Base-by-base conservation (phyloP, 2,888 invertebrate genomes). In the Latrodectus elegans region DNA sequence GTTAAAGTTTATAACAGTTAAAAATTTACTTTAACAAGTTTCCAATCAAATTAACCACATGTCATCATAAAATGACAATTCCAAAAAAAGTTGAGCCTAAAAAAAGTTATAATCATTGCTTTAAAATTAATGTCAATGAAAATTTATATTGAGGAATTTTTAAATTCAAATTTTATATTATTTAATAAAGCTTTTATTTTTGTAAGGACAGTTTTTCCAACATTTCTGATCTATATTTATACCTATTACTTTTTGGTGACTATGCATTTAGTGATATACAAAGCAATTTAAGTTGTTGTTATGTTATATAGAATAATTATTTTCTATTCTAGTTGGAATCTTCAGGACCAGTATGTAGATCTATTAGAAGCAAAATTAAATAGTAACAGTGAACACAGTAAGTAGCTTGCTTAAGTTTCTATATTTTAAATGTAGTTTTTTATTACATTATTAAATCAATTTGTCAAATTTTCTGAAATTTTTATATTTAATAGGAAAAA, bases 341-440 rank as follows among this genome's bases (percentile, higher is more conserved):
- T 94, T 92, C 95, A 95, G 94, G 95, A 95, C 93, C 94, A 94
- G 92, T 96, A 95, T 94, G 94, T 95, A 93, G 95, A 95, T 92
- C 94, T 94, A 92, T 94, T 96, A 93, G 95, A 96, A 94, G 93
- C 75, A n/a, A 88, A 83, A 70, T 55, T 73, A 38, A 90, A 90
- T 75, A 89, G 89, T 75, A 88, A 76, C 26, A 89, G 85, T 64
- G 89, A 90, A 55, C 89, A 88, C 82, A 77, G 90, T 90, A 79
- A 89, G 89, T 90, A 38, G 38, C 4, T 55, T 65, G 38, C 4
- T 55, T 65, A 22, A 68, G 22, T 26, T 4, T n/a, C 8, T 67
- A 75, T 60, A 38, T 38, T 38, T 6, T 38, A 38, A 38, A 6
- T 38, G 38, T 38, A 38, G 38, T 38, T 38, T 22, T 22, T 22